Conservation (phyloP, 2,113 vertebrate genomes). For the Corythaixoides concolor region DNA sequence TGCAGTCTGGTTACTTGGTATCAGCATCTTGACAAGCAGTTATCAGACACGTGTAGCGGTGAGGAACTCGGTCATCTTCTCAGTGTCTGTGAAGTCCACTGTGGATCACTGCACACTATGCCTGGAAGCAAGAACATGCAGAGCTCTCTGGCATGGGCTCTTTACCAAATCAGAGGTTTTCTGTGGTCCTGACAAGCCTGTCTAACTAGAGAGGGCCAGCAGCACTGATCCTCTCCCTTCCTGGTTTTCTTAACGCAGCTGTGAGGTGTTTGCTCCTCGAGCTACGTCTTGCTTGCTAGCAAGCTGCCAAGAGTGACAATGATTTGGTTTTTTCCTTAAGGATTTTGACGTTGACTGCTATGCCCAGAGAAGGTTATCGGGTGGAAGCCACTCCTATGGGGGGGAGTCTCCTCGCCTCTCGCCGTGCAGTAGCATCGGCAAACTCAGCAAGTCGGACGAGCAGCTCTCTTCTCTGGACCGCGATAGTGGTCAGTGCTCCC, state of each 20-base stretch:
- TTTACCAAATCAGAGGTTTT: background rate
- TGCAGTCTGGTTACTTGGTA: background rate
- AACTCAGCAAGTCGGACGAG: constrained; percentile 96
- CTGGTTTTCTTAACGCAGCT: background rate
- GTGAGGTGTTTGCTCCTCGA: background rate
- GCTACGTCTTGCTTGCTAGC: background rate
- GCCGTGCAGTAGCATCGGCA: constrained; percentile 93
- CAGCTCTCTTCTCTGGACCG: constrained; percentile 95
- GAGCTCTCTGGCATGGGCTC: background rate
- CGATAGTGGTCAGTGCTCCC: constrained; percentile 96
- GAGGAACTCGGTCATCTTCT: background rate
- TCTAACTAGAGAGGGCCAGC: background rate
- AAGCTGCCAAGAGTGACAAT: background rate
- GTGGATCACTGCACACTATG: background rate
- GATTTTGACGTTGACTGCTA: constrained; percentile 91
- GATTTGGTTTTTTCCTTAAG: constrained; percentile 52
- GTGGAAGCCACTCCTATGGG: constrained; percentile 93
- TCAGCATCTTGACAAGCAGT: background rate
- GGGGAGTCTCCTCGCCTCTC: constrained; percentile 95
- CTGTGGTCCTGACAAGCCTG: background rate
- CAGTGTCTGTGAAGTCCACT: background rate
- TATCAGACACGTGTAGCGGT: background rate
- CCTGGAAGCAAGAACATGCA: background rate
- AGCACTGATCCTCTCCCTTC: background rate
- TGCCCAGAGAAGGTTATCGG: constrained; percentile 90